A percentile compares a stretch with the other conserved stretches of the same genome.
Conservation (phyloP, 2,797 vertebrate species). For the Eidolon dupreanum region DNA sequence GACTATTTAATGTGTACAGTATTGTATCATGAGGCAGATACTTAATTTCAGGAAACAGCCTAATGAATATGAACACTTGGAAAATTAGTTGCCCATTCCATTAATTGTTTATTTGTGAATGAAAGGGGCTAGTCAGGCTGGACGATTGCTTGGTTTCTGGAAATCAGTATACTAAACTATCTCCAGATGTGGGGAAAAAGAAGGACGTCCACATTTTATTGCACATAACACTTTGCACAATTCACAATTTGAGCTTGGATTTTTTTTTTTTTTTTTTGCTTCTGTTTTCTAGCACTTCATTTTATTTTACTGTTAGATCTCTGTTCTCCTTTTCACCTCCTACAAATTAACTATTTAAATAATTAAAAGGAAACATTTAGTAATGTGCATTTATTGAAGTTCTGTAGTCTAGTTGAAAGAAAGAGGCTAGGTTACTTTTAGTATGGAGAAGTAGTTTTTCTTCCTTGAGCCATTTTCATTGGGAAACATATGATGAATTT, state of each 20-base stretch:
- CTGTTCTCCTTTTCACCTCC: slow-evolving; percentile 16
- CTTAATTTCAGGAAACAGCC: slow-evolving; percentile 86
- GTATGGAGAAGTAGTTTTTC: slow-evolving; percentile 48
- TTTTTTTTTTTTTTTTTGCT: slow-evolving; percentile 70
- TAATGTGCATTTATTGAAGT: slow-evolving; percentile 64
- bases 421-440: slow-evolving; percentile 47
- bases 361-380: slow-evolving; percentile 67
- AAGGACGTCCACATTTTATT: slow-evolving; percentile 79
- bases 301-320: slow-evolving; percentile 69
- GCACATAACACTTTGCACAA: slow-evolving; percentile 69
- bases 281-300: slow-evolving; percentile 69
- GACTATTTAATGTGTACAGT: slow-evolving; percentile 66
- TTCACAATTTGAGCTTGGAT: slow-evolving; percentile 70
- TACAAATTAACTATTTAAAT: slow-evolving; percentile 68
- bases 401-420: slow-evolving; percentile 42
- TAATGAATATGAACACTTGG: slow-evolving; percentile 87
- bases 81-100: slow-evolving; percentile 87
- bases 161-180: slow-evolving; percentile 85
- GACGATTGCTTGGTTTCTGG: slow-evolving; percentile 85
- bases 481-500: slow-evolving; percentile 7
- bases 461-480: slow-evolving; percentile 53
- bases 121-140: slow-evolving; percentile 84
- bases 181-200: slow-evolving; percentile 86
- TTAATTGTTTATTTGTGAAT: slow-evolving; percentile 89
- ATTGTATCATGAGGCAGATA: slow-evolving; percentile 78